These are phyloP conservation scores for Rhadinocentrus ornatus DNA, from an alignment of 2,797 vertebrate genomes.

Conservation along the genomic window DNA sequence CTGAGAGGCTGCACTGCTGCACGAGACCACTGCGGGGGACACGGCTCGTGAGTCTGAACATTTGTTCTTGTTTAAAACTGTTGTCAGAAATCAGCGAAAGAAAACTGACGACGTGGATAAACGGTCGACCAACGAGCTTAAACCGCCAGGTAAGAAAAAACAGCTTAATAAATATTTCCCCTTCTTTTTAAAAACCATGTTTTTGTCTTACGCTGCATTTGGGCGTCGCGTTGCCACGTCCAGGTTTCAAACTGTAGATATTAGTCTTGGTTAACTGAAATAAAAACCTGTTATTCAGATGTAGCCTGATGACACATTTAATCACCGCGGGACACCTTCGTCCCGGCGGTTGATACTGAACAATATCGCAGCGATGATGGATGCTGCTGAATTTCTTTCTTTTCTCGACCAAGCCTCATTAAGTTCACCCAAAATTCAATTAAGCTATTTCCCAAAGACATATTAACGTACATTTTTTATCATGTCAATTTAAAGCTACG, in stretches of 20 bases:
- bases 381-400: background rate
- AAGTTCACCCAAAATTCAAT: background rate
- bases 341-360: background rate
- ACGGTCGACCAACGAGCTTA: background rate
- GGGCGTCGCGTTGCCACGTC: background rate
- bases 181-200: too few species aligned
- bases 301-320: background rate
- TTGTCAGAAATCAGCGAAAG: fast-evolving
- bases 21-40: slow-evolving; percentile 52
- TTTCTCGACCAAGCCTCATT: background rate
- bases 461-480: too few species aligned
- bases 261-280: background rate
- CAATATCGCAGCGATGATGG: background rate
- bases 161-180: background rate
- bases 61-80: background rate
- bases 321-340: background rate
- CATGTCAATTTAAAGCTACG: too few species aligned
- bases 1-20: slow-evolving; percentile 43
- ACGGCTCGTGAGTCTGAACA: slow-evolving; percentile 29
- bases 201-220: background rate
- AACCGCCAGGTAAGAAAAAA: background rate
- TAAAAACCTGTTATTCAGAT: background rate
- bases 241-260: background rate
- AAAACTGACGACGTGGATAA: background rate
- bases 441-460: background rate